Evolutionary conservation across 2,797 vertebrate genomes (phyloP).

Genomic region (Apogon hyalosoma): DNA sequence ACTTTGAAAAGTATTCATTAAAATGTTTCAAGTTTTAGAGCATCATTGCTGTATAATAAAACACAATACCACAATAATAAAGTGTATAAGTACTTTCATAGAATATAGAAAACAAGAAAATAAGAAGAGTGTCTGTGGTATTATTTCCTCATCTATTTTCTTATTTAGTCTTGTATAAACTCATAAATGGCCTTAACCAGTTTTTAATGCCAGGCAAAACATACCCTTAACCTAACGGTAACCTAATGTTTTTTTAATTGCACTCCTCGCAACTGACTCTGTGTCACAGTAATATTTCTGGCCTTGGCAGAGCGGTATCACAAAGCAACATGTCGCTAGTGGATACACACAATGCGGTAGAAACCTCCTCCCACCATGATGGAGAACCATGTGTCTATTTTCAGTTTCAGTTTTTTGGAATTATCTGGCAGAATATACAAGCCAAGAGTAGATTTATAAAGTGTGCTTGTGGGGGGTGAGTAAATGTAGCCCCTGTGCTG

Average conservation of each 20-base stretch:
- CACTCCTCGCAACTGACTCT: slow-evolving; percentile 28
- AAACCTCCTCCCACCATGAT: slow-evolving; percentile 44
- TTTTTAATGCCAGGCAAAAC: slow-evolving; percentile 36
- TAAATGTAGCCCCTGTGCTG: slow-evolving; percentile 72
- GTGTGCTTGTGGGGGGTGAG: slow-evolving; percentile 71
- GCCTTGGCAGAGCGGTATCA: slow-evolving; percentile 29
- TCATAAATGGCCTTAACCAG: slow-evolving; percentile 49
- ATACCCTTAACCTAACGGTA: slow-evolving; percentile 47
- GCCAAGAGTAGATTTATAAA: slow-evolving; percentile 75
- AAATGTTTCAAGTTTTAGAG: too few relatives aligned
- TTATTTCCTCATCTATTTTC: slow-evolving; percentile 13
- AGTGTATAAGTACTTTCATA: too few relatives aligned
- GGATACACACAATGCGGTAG: slow-evolving; percentile 31
- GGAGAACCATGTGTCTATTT: slow-evolving; percentile 54
- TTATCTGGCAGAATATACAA: slow-evolving; percentile 63
- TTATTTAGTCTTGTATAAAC: slow-evolving; percentile 35
- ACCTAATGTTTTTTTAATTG: slow-evolving; percentile 70
- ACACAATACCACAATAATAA: too few relatives aligned
- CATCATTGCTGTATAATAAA: too few relatives aligned
- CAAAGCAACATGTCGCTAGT: slow-evolving; percentile 25
- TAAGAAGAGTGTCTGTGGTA: slow-evolving; percentile 9
- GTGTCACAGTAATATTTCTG: slow-evolving; percentile 35
- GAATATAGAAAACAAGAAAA: too few relatives aligned
- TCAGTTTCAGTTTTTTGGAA: slow-evolving; percentile 56
- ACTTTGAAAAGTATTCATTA: too few relatives aligned